Conservation (phyloP, 2,888 invertebrate species). For the Sesia bembeciformis region DNA sequence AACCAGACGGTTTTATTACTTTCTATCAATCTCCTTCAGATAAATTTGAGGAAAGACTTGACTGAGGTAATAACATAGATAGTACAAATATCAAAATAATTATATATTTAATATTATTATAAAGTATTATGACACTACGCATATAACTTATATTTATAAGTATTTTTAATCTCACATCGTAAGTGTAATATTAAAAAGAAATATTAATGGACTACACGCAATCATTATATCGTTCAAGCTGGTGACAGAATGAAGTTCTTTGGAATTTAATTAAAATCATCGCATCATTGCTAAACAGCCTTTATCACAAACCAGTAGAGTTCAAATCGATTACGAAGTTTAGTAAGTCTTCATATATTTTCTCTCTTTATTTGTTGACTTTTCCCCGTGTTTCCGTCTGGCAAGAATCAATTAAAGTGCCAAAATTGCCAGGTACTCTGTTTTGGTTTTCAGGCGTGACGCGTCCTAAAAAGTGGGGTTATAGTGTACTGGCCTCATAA, state of each 20-base stretch:
- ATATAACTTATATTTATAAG: too few relatives aligned
- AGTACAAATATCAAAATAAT: too few relatives aligned
- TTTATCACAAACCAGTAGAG: not conserved
- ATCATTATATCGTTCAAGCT: not conserved
- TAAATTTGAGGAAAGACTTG: too few relatives aligned
- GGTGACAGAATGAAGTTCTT: not conserved
- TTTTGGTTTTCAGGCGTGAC: constrained; percentile 3
- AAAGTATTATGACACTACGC: too few relatives aligned
- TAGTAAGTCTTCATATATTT: not conserved
- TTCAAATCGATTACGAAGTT: not conserved
- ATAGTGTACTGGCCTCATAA: not conserved
- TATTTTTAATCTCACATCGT: too few relatives aligned
- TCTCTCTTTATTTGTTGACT: not conserved
- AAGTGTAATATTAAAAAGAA: too few relatives aligned
- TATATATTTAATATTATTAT: too few relatives aligned
- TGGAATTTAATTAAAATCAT: not conserved
- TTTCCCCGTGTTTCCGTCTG: not conserved
- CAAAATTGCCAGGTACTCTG: constrained; percentile 9
- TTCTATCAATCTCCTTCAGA: too few relatives aligned
- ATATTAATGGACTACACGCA: not conserved
- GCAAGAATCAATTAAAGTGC: constrained; percentile 16
- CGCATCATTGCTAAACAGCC: not conserved
- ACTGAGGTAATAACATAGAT: too few relatives aligned
- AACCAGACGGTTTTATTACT: too few relatives aligned
- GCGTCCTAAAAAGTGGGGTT: too few relatives aligned